phyloP scores from a whole-genome alignment of 92 coral and sea anemone species.

The Porites lobata region DNA sequence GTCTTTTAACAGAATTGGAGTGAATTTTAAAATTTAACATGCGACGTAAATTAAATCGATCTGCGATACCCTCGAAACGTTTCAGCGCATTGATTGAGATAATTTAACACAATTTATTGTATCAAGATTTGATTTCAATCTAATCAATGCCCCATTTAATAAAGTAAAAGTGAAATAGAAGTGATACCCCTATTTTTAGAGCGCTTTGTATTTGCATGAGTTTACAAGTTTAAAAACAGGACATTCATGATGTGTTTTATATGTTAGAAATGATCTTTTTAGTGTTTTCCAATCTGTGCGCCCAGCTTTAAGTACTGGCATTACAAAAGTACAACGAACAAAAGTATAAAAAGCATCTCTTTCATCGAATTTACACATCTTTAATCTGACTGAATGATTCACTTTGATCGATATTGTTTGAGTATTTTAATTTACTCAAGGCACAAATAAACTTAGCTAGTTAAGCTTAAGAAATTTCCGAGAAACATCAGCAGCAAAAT shows the following conservation, averaged over 20 bases:
- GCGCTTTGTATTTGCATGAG: not conserved
- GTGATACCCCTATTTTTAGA: not conserved
- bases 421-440: not conserved
- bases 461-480: not conserved
- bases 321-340: not conserved
- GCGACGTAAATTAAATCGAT: too few relatives aligned
- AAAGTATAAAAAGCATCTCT: not conserved
- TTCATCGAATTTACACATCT: not conserved
- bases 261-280: not conserved
- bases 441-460: not conserved
- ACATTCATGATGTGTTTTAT: not conserved
- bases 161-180: not conserved
- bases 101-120: too few relatives aligned
- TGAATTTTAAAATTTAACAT: too few relatives aligned
- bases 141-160: not conserved
- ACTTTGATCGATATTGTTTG: not conserved
- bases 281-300: not conserved
- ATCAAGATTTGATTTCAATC: too few relatives aligned
- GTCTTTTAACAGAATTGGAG: too few relatives aligned
- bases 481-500: too few relatives aligned
- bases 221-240: not conserved
- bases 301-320: not conserved
- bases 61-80: not conserved
- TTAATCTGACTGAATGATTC: not conserved
- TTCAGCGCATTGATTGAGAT: not conserved